phyloP scores from a whole-genome alignment of 2,113 vertebrate species.

The Amblyornis subalaris region DNA sequence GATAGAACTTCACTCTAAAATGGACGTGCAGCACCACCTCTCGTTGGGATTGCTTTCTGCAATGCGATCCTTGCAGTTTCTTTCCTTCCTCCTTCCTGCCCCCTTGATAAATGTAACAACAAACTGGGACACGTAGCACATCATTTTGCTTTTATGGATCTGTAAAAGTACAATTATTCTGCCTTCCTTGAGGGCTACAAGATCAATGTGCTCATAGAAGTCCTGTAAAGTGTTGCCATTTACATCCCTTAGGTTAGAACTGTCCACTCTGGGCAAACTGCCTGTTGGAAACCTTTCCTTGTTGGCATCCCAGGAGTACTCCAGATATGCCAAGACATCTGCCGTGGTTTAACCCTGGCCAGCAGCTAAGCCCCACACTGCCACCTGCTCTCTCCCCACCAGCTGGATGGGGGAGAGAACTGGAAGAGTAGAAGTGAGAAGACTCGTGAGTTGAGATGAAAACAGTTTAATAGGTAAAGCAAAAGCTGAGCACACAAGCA shows the following conservation, averaged over 20 bases:
- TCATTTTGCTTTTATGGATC: neutral
- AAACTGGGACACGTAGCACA: neutral
- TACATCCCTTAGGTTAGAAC: neutral
- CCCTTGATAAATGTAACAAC: neutral
- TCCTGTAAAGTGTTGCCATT: neutral
- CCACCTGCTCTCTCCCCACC: fast-evolving
- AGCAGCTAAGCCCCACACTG: neutral
- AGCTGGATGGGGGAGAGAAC: neutral
- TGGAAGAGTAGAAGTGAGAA: neutral
- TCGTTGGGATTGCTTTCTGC: slow-evolving; percentile 7
- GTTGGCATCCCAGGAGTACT: neutral
- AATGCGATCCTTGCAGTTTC: neutral
- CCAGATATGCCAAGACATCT: neutral
- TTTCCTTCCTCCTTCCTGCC: fast-evolving
- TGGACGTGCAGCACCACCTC: slow-evolving; percentile 6
- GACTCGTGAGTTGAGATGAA: neutral
- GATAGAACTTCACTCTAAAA: neutral
- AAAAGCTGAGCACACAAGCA: neutral
- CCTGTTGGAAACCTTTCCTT: neutral
- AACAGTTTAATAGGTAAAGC: neutral
- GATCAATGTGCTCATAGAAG: fast-evolving
- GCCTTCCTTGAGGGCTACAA: neutral
- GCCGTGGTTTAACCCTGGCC: neutral
- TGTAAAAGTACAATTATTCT: neutral
- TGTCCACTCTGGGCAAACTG: neutral